A percentile compares a stretch with the other conserved stretches of the same genome.
phyloP scores from a whole-genome alignment of 2,888 invertebrate genomes.

The Himalopsyche tibetana region DNA sequence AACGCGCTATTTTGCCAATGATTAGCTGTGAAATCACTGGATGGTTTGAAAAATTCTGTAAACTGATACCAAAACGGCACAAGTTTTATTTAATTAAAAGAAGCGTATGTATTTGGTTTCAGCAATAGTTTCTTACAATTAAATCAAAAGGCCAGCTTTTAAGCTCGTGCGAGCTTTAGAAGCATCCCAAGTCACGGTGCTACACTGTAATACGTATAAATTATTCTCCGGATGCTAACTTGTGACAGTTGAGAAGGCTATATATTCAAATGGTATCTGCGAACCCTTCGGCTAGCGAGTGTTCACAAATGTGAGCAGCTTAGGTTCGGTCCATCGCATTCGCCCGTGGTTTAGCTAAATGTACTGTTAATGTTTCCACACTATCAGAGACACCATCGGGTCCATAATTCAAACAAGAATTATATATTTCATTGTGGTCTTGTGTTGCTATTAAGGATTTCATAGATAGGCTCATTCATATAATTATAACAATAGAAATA shows the following conservation, averaged over 20 bases:
- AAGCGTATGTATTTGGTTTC: too few relatives aligned
- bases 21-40: too few relatives aligned
- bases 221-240: slow-evolving; percentile 42
- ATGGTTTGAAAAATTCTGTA: too few relatives aligned
- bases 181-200: background rate
- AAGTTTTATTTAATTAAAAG: too few relatives aligned
- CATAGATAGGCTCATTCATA: too few relatives aligned
- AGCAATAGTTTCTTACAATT: background rate
- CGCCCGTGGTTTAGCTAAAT: slow-evolving; percentile 29
- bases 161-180: slow-evolving; percentile 3
- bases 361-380: slow-evolving; percentile 41
- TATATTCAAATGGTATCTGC: slow-evolving; percentile 27
- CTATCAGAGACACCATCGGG: slow-evolving; percentile 20
- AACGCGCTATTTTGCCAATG: too few relatives aligned
- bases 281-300: slow-evolving; percentile 27
- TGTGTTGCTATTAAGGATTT: background rate
- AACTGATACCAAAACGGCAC: too few relatives aligned
- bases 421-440: background rate
- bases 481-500: too few relatives aligned
- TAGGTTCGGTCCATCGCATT: slow-evolving; percentile 21
- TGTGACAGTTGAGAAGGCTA: slow-evolving; percentile 43
- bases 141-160: background rate
- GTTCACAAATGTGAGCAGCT: slow-evolving; percentile 7
- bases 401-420: slow-evolving; percentile 18
- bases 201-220: slow-evolving; percentile 33